Evolutionary conservation across 2,888 invertebrate species (phyloP), one percentile per base, ranked within the genome.

Genomic region (Acanthosepion lycidas): DNA sequence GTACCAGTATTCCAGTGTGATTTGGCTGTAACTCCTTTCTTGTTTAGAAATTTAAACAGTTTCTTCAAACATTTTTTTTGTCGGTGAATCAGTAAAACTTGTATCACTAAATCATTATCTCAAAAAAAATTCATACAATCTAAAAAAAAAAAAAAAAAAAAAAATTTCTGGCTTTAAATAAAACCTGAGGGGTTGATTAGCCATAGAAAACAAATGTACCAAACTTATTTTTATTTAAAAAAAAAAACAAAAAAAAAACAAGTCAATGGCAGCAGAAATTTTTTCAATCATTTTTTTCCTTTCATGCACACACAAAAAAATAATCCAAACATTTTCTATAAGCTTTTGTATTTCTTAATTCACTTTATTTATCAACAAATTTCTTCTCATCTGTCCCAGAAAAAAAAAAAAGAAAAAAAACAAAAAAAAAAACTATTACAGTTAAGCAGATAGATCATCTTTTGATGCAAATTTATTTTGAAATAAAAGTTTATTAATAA

Each of bases 341-440:
- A 64, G 28, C 8, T 64, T 64, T 64, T 64, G 28, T n/a, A 78
- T 78, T 78, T 78, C 78, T 28, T 78, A 78, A 78, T 78, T 78
- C 78, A 78, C 78, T 78, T 78, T 78, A 78, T 78, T 78, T 78
- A 78, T 78, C n/a, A 78, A 78, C 78, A 78, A n/a, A 78, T 78
- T 33, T 78, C 28, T 78, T 78, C n/a, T 78, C 78, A 78, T 78
- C n/a, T 78, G 78, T 78, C 78, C n/a, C 78, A 78, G 33, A 78
- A 33, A 78, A 78, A 78, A 78, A 78, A 55, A 78, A 23, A 42
- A 2, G 3, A 42, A 42, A 78, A 78, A 78, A 23, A 42, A 2
- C 42, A 42, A 42, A 23, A 42, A 2, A 1, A 42, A 42, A 78
- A 78, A 78, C 78, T 78, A 78, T 78, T 78, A 78, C 78, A 78